Percentiles rank a stretch among this genome's conserved stretches.
These are phyloP conservation scores for Mnemiopsis leidyi DNA, from an alignment of 37 sponge, comb jelly and placozoan species.

Conservation along the genomic window DNA sequence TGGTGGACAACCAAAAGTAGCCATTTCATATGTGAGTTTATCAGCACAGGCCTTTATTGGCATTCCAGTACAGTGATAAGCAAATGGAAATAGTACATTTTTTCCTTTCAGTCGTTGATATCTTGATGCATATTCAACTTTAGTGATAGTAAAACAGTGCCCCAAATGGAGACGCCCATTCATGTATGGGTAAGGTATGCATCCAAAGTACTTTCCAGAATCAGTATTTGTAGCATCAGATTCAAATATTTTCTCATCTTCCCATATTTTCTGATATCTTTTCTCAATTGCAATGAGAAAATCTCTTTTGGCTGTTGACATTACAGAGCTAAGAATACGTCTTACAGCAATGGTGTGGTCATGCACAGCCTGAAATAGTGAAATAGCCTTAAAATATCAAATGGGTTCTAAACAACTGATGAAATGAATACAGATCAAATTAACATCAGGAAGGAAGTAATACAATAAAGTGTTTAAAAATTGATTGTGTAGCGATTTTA, in stretches of 20 bases:
- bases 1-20: constrained; percentile 90
- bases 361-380: no score
- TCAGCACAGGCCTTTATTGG: constrained; percentile 99
- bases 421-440: no score
- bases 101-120: constrained; percentile 96
- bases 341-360: background rate
- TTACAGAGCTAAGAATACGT: background rate
- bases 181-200: constrained; percentile 99
- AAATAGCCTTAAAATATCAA: no score
- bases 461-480: no score
- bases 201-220: constrained; percentile 78
- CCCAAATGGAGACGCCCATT: constrained; percentile 96
- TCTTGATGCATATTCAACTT: constrained; percentile 96
- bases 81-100: constrained; percentile 97
- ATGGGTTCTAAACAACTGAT: no score
- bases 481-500: no score
- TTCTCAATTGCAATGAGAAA: constrained; percentile 83
- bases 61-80: constrained; percentile 99
- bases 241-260: constrained; percentile 80
- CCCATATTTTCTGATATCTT: constrained; percentile 86
- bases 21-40: constrained; percentile 87
- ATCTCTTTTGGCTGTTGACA: constrained; percentile 84
- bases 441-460: no score
- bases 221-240: constrained; percentile 73
- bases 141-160: constrained; percentile 93